Evolutionary conservation across 2,113 vertebrate genomes (phyloP).

Genomic region (Nicator chloris): DNA sequence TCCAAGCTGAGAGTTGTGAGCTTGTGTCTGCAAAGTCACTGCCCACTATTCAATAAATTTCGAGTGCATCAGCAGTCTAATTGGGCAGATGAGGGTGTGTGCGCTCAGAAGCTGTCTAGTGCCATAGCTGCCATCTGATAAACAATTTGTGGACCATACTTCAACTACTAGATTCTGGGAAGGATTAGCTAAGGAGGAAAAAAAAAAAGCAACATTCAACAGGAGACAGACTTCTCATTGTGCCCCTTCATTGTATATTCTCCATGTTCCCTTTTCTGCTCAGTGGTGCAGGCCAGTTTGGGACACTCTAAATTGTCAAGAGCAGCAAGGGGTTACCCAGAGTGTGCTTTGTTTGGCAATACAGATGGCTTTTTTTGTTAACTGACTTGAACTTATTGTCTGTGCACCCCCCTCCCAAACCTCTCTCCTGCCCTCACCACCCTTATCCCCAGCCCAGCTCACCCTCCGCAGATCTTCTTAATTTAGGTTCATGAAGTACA

Average conservation of each 20-base stretch:
- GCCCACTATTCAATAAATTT: not conserved
- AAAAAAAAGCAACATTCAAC: not conserved
- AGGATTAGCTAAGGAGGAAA: not conserved
- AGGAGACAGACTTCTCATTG: conserved; percentile 26
- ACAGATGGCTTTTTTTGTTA: conserved; percentile 67
- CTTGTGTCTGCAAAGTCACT: not conserved
- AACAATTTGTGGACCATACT: not conserved
- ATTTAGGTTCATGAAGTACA: conserved; percentile 94
- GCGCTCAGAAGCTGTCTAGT: not conserved
- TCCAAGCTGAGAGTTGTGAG: not conserved
- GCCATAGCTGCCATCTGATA: not conserved
- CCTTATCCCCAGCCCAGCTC: conserved; percentile 36
- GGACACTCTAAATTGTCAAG: conserved; percentile 69
- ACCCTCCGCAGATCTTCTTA: conserved; percentile 71
- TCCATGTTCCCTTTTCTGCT: not conserved
- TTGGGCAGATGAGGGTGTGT: not conserved
- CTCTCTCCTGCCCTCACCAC: conserved; percentile 1
- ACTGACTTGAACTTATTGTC: conserved; percentile 64
- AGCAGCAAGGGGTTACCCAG: conserved; percentile 58
- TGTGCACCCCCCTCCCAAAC: not conserved
- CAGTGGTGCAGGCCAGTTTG: conserved; percentile 7
- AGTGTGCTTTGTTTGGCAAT: conserved; percentile 68
- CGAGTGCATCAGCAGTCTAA: not conserved
- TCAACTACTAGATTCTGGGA: not conserved
- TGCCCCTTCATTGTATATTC: conserved; percentile 1